These are phyloP conservation scores for Loris lydekkerianus DNA, from an alignment of 2,797 vertebrate species.

Conservation along the genomic window DNA sequence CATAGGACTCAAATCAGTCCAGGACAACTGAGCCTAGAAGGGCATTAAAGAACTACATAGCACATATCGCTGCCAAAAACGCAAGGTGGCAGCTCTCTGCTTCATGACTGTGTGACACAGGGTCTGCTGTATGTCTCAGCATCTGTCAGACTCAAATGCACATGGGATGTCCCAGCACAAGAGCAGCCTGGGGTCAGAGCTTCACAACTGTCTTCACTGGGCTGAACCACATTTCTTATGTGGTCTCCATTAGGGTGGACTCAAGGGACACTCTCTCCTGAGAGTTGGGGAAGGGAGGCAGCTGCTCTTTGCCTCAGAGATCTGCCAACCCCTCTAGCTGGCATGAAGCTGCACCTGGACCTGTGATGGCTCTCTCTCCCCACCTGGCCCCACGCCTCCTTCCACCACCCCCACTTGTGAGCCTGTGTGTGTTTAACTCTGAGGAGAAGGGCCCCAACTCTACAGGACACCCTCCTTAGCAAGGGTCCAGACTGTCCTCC, in stretches of 20 bases:
- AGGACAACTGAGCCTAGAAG: not conserved
- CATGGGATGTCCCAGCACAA: accelerated
- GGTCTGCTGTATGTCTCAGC: not conserved
- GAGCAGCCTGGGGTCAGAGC: not conserved
- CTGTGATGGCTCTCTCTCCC: too few species aligned
- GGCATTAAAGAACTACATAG: not conserved
- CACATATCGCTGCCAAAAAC: not conserved
- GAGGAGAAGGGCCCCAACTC: not conserved
- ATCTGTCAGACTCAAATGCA: not conserved
- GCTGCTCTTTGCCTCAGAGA: not conserved
- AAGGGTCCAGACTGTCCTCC: not conserved
- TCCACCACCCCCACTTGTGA: not conserved
- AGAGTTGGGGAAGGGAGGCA: too few species aligned
- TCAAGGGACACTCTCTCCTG: not conserved
- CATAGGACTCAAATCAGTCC: not conserved
- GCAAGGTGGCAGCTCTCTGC: not conserved
- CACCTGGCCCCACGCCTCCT: not conserved
- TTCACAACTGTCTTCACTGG: too few species aligned
- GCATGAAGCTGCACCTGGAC: not conserved
- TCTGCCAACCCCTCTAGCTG: not conserved
- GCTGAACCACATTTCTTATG: not conserved
- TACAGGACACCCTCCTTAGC: not conserved
- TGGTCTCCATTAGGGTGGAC: too few species aligned
- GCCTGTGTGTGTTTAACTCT: not conserved
- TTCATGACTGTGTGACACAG: not conserved